Base-by-base conservation (phyloP, 2,888 invertebrate genomes). In the Ephialtes manifestator region DNA sequence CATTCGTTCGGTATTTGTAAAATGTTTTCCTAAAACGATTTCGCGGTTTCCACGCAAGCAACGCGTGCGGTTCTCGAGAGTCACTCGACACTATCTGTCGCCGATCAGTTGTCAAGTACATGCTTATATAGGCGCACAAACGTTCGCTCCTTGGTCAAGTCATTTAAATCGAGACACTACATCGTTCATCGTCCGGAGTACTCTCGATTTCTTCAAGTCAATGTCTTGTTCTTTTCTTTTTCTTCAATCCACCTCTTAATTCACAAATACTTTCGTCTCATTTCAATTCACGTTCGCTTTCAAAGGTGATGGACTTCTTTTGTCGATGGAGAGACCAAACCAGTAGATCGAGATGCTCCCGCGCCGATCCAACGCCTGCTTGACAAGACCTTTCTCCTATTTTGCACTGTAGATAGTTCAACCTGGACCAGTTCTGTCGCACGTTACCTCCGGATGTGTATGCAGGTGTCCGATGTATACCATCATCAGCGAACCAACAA, bases 121-220 rank as follows among this genome's bases (percentile, higher is more conserved):
- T 74, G 63, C 81, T 88, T 88, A 85, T 88, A 88, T 88, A 88
- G 87, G 83, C 82, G 58, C 46, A 65, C 15, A 67, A 28, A 58
- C 20, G 24, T 35, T 28, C 28, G 35, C 24, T 15, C 0, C 31
- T 20, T 11, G 13, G 18, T 24, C 24, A 11, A 5, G 5, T 15
- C 43, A 13, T 15, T 46, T 28, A 4, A 60, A 46, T 46, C 4
- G 48, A 10, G 18, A 15, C 48, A 13, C 55, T 24, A 13, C 68
- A 18, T 13, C 43, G 20, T 77, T 20, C 39, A 11, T 67, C 55
- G 55, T 28, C 65, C 51, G 24, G 60, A 60, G 24, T 48, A 79
- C 79, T 79, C 70, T 81, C 79, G 82, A 79, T 79, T 85, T 79
- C 79, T 76, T 82, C 53, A 1, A n/a, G 10, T 5, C 20, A 55